phyloP scores from a whole-genome alignment of 1,140 invertebrate species.

The Tyrophagus putrescentiae region DNA sequence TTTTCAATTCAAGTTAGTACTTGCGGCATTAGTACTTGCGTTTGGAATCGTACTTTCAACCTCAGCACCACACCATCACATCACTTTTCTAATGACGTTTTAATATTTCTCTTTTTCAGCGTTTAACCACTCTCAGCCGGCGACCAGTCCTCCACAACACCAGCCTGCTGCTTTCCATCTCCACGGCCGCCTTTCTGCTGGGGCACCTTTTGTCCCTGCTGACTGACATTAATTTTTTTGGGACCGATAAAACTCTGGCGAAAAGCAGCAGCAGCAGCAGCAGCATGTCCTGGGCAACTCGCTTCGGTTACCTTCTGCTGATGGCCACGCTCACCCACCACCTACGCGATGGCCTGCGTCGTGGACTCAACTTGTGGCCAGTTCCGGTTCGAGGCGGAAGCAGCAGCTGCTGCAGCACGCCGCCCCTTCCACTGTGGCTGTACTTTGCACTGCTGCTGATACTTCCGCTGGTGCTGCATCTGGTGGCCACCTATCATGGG shows the following conservation, averaged over 20 bases:
- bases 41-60: background rate
- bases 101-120: background rate
- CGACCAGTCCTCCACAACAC: constrained; percentile 32
- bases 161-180: constrained; percentile 24
- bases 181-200: constrained; percentile 19
- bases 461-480: too few species aligned
- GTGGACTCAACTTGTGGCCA: constrained; percentile 31
- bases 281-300: constrained; percentile 8
- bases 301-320: constrained; percentile 26
- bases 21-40: background rate
- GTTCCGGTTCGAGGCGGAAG: too few species aligned
- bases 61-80: too few species aligned
- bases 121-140: background rate
- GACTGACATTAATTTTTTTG: too few species aligned
- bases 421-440: too few species aligned
- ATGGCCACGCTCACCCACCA: constrained; percentile 31
- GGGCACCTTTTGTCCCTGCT: too few species aligned
- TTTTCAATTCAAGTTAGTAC: background rate
- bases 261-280: too few species aligned
- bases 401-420: too few species aligned
- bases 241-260: too few species aligned
- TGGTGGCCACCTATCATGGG: too few species aligned
- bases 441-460: too few species aligned
- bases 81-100: background rate
- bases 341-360: constrained; percentile 29